A percentile compares a stretch with the other conserved stretches of the same genome.
Evolutionary conservation across 1,140 invertebrate genomes (phyloP).

Genomic region (Drosophila teissieri): DNA sequence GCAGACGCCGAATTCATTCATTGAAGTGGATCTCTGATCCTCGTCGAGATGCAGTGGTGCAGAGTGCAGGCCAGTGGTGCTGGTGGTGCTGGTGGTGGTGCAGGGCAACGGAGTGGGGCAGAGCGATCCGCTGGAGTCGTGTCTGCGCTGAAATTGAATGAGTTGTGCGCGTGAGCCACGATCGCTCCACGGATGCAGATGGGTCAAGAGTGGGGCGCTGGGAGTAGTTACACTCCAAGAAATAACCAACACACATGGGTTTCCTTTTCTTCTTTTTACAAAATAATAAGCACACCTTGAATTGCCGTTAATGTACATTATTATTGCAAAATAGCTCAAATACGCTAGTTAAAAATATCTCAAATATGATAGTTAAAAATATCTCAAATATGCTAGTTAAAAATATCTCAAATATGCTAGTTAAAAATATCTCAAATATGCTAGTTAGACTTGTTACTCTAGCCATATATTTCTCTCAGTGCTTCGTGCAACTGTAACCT

Average conservation of each 20-base stretch:
- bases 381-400: no score
- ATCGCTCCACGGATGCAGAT: slow-evolving; percentile 47
- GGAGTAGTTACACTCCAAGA: background rate
- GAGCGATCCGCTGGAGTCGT: slow-evolving; percentile 55
- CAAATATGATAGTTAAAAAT: no score
- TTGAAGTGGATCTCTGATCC: slow-evolving; percentile 39
- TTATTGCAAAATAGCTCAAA: no score
- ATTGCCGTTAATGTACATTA: background rate
- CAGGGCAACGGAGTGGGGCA: background rate
- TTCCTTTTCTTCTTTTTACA: no score
- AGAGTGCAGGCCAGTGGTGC: slow-evolving; percentile 8
- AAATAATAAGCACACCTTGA: no score
- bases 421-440: no score
- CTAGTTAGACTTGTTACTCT: no score
- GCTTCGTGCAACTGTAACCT: slow-evolving; percentile 27
- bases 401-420: no score
- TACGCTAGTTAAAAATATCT: no score
- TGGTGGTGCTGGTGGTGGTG: background rate
- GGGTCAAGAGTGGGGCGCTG: slow-evolving; percentile 9
- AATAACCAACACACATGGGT: background rate
- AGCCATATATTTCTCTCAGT: background rate
- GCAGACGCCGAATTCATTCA: slow-evolving; percentile 43
- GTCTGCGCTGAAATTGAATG: slow-evolving; percentile 78
- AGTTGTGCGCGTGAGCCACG: slow-evolving; percentile 81
- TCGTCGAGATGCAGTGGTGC: background rate